Percentiles rank a stretch among this genome's conserved stretches.
phyloP scores from a whole-genome alignment of 2,797 vertebrate genomes.

The Onychomys arenicola region DNA sequence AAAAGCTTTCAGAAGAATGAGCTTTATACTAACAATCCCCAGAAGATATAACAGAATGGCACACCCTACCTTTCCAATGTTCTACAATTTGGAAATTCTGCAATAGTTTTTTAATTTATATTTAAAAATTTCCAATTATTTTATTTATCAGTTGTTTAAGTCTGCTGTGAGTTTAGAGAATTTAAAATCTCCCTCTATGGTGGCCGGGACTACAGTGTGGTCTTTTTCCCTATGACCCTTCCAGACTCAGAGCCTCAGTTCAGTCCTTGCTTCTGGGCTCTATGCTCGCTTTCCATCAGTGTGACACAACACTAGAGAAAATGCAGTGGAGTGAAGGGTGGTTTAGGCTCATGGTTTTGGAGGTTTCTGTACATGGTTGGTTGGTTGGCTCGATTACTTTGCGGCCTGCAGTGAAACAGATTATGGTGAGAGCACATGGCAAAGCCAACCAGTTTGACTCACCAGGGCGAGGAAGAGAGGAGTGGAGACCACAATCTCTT shows the following conservation, averaged over 20 bases:
- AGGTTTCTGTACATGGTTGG: not conserved
- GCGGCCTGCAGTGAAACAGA: not conserved
- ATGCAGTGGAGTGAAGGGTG: not conserved
- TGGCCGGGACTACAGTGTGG: not conserved
- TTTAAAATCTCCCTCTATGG: not conserved
- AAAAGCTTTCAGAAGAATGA: conserved; percentile 56
- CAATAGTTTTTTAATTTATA: conserved; percentile 21
- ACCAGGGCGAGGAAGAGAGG: not conserved
- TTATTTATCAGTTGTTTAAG: conserved; percentile 7
- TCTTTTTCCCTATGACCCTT: not conserved
- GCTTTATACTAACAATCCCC: not conserved
- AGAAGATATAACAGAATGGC: conserved; percentile 12
- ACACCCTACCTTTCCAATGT: not conserved
- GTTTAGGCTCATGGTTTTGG: not conserved
- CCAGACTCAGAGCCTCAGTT: not conserved
- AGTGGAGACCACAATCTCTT: not conserved
- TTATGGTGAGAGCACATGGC: no score
- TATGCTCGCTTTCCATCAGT: not conserved
- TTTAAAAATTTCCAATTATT: conserved; percentile 8
- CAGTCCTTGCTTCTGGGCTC: not conserved
- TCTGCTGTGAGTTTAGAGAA: not conserved
- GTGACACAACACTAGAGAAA: not conserved
- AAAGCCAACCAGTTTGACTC: not conserved
- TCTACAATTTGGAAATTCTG: not conserved
- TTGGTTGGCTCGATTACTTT: not conserved